A percentile compares a stretch with the other conserved stretches of the same genome.
Conservation (phyloP, 2,113 vertebrate genomes). For the Tupaia tana region DNA sequence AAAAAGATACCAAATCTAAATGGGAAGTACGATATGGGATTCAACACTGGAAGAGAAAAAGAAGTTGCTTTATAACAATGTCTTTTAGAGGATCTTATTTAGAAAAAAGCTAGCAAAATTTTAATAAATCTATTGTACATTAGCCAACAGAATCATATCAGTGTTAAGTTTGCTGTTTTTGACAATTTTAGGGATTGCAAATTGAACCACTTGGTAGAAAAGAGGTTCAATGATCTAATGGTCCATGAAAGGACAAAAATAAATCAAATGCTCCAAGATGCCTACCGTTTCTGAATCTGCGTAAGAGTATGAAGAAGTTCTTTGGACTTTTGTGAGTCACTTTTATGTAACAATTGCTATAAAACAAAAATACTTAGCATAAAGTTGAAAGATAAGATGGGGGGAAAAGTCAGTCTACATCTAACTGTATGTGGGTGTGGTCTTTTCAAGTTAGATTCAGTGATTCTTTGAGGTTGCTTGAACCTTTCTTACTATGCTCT, state of each 20-base stretch:
- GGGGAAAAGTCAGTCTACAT: background rate
- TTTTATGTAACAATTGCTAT: background rate
- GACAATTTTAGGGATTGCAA: background rate
- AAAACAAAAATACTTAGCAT: background rate
- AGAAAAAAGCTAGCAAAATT: background rate
- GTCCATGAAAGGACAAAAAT: background rate
- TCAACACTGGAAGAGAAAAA: background rate
- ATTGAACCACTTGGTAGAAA: background rate
- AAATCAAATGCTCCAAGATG: background rate
- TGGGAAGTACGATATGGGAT: background rate
- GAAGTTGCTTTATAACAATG: background rate
- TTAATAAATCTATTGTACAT: background rate
- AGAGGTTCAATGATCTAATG: background rate
- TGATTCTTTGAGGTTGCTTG: background rate
- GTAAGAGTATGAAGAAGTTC: background rate
- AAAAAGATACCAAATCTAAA: background rate
- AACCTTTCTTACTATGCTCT: background rate
- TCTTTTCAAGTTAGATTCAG: background rate
- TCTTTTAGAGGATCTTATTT: background rate
- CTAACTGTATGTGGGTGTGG: background rate
- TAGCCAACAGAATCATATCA: background rate
- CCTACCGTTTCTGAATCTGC: background rate
- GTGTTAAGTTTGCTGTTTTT: background rate
- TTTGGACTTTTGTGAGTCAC: background rate
- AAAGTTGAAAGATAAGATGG: background rate